Evolutionary conservation across 2,888 invertebrate species (phyloP).

Genomic region (Osedax frankpressi): DNA sequence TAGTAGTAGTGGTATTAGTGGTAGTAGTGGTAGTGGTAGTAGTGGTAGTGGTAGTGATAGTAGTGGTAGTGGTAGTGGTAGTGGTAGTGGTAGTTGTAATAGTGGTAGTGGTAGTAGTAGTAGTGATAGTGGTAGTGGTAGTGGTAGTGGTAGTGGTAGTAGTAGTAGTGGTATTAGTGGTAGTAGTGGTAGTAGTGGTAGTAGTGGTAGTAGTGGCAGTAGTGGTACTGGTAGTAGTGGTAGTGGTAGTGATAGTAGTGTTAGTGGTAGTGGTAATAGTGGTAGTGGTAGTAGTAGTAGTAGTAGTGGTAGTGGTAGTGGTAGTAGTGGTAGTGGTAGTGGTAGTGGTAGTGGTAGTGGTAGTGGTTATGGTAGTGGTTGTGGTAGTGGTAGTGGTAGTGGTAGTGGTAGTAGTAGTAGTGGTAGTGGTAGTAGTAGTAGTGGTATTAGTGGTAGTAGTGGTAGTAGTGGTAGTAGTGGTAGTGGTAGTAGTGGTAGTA

Average conservation of each 20-base stretch:
- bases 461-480: background rate
- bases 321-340: background rate
- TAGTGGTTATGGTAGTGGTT: background rate
- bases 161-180: background rate
- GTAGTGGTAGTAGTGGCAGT: background rate
- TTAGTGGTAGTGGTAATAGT: background rate
- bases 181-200: background rate
- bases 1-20: background rate
- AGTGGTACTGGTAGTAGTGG: background rate
- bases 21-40: background rate
- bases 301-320: background rate
- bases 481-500: background rate
- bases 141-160: background rate
- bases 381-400: background rate
- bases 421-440: background rate
- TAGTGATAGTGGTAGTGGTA: background rate
- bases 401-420: background rate
- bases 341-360: background rate
- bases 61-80: background rate
- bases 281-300: background rate
- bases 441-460: background rate
- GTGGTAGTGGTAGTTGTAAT: background rate
- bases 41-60: background rate
- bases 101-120: background rate
- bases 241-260: background rate